phyloP scores from a whole-genome alignment of 1,140 invertebrate species.

The Fragariocoptes setiger region DNA sequence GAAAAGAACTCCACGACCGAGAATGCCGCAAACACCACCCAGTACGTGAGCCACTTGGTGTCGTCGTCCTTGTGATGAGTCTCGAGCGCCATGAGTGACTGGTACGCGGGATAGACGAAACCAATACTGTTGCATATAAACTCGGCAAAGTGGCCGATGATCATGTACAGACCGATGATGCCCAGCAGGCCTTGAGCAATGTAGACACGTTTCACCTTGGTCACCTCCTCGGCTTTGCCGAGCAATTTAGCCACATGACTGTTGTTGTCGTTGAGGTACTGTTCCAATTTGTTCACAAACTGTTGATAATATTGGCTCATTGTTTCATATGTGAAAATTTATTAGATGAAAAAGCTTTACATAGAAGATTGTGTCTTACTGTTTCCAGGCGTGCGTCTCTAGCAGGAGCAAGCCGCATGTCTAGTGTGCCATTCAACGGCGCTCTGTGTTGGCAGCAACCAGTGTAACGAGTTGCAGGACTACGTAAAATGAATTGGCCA shows the following conservation, averaged over 20 bases:
- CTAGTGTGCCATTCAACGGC: too few species aligned
- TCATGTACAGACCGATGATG: slow-evolving; percentile 35
- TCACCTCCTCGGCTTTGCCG: slow-evolving; percentile 36
- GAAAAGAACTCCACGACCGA: slow-evolving; percentile 75
- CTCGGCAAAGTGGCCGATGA: slow-evolving; percentile 77
- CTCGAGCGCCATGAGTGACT: slow-evolving; percentile 34
- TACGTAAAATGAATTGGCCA: too few species aligned
- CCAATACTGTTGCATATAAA: slow-evolving; percentile 81
- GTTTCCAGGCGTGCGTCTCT: too few species aligned
- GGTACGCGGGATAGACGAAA: slow-evolving; percentile 82
- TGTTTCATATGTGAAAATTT: too few species aligned
- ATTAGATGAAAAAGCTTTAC: too few species aligned
- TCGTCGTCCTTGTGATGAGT: slow-evolving; percentile 32
- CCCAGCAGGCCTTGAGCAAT: slow-evolving; percentile 48
- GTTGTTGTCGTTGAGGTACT: slow-evolving; percentile 33
- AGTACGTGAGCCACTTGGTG: slow-evolving; percentile 95
- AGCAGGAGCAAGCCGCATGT: too few species aligned
- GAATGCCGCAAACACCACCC: slow-evolving; percentile 82
- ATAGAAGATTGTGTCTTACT: too few species aligned
- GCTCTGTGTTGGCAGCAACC: too few species aligned
- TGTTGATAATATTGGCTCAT: slow-evolving; percentile 3
- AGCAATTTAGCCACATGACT: slow-evolving; percentile 37
- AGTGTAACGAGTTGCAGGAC: too few species aligned
- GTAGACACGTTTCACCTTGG: slow-evolving; percentile 47
- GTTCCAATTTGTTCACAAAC: slow-evolving; percentile 26